phyloP scores from a whole-genome alignment of 2,888 invertebrate species.

The Hirtodrosophila trivittata region DNA sequence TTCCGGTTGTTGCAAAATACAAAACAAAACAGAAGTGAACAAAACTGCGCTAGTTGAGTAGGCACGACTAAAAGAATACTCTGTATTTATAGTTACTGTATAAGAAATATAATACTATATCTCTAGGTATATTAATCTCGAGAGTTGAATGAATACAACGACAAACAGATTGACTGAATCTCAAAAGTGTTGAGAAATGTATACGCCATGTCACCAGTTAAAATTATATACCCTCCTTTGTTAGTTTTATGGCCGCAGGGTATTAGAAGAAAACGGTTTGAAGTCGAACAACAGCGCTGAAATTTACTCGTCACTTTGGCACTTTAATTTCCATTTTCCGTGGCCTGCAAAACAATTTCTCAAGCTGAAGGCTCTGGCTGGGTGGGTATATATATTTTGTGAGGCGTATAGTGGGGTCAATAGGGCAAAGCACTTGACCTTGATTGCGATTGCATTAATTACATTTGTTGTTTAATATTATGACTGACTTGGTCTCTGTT shows the following conservation, averaged over 20 bases:
- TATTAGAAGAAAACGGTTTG: conserved; percentile 35
- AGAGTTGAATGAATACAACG: too few relatives aligned
- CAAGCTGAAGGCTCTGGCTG: conserved; percentile 28
- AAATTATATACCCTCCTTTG: background rate
- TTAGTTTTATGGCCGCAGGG: background rate
- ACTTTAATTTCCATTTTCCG: conserved; percentile 75
- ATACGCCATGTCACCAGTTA: too few relatives aligned
- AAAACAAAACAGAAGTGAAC: conserved; percentile 4
- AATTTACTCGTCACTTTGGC: conserved; percentile 60
- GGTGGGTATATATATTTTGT: conserved; percentile 2
- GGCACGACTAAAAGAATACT: background rate
- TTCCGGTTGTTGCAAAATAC: conserved; percentile 56
- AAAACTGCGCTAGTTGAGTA: background rate
- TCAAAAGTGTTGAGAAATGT: too few relatives aligned
- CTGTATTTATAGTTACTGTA: background rate
- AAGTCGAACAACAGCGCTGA: conserved; percentile 40
- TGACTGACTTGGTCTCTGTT: conserved; percentile 54
- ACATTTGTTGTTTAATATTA: conserved; percentile 68
- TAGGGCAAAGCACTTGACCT: conserved; percentile 74
- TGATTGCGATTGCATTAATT: conserved; percentile 77
- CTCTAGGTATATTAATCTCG: too few relatives aligned
- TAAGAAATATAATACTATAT: too few relatives aligned
- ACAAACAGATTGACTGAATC: too few relatives aligned
- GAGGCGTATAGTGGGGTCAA: conserved; percentile 51
- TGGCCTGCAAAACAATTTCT: conserved; percentile 65